Conservation (phyloP, 1,140 invertebrate genomes). For the Calosoma granatense region DNA sequence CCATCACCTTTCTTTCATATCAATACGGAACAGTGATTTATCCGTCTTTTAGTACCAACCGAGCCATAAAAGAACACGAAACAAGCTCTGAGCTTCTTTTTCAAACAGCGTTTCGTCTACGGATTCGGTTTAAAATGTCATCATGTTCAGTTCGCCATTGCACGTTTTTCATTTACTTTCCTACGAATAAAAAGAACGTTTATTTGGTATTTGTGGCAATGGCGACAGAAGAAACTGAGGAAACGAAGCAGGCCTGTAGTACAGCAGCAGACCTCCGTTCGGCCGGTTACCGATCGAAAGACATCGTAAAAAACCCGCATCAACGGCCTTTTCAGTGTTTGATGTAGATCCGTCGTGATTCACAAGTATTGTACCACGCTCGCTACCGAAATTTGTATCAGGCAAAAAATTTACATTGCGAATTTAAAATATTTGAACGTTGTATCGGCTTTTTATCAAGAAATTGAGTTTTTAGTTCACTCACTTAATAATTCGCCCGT, state of each 20-base stretch:
- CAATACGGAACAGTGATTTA: neutral
- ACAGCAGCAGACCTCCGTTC: too few species aligned
- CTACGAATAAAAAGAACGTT: constrained; percentile 3
- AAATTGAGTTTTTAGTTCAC: neutral
- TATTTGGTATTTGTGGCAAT: constrained; percentile 1
- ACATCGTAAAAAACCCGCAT: neutral
- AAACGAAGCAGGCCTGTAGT: neutral
- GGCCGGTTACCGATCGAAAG: neutral
- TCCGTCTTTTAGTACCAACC: neutral
- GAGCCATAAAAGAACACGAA: neutral
- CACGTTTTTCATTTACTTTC: constrained; percentile 5
- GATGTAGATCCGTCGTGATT: too few species aligned
- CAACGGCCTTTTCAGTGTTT: neutral
- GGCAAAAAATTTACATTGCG: neutral
- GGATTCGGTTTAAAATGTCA: constrained; percentile 4
- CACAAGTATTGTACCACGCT: neutral
- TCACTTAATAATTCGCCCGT: neutral
- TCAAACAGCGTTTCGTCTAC: neutral
- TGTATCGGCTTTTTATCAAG: neutral
- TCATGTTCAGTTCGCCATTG: neutral
- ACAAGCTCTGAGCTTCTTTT: neutral
- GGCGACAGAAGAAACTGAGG: neutral
- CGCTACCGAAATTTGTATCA: neutral
- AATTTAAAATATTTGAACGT: neutral
- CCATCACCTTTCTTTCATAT: neutral